phyloP scores from a whole-genome alignment of 2,888 invertebrate genomes.

The Lordiphosa andalusiaca region DNA sequence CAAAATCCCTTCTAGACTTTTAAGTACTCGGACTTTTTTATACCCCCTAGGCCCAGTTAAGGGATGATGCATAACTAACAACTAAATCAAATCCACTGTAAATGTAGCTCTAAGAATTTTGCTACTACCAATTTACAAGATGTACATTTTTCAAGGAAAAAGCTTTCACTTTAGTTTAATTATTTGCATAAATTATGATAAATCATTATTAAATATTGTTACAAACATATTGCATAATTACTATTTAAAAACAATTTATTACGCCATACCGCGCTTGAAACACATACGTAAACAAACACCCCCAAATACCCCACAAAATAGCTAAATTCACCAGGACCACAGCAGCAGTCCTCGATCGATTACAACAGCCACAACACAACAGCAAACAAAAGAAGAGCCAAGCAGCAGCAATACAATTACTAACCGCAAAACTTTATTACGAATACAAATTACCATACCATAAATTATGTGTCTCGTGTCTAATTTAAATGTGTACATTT shows the following conservation, averaged over 20 bases:
- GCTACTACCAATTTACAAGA: constrained; percentile 66
- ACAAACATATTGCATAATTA: constrained; percentile 71
- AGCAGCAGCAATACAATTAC: constrained; percentile 41
- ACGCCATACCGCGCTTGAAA: constrained; percentile 62
- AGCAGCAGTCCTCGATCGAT: constrained; percentile 39
- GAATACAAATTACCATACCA: constrained; percentile 42
- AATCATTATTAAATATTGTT: constrained; percentile 64
- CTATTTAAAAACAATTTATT: constrained; percentile 60
- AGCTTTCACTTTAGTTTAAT: constrained; percentile 74
- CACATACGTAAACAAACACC: constrained; percentile 44
- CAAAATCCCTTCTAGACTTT: constrained; percentile 39
- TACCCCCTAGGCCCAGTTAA: constrained; percentile 45
- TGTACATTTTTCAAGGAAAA: constrained; percentile 71
- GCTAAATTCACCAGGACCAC: constrained; percentile 27
- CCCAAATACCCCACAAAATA: constrained; percentile 16
- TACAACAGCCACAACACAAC: constrained; percentile 22
- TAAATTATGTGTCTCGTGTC: constrained; percentile 60
- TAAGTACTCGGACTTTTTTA: constrained; percentile 59
- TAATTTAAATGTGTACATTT: constrained; percentile 71
- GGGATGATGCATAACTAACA: constrained; percentile 13
- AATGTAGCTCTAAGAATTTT: constrained; percentile 68
- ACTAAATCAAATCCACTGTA: constrained; percentile 44
- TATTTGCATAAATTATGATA: constrained; percentile 54
- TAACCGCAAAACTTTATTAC: constrained; percentile 33
- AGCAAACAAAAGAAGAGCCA: constrained; percentile 20